phyloP scores from a whole-genome alignment of 2,888 invertebrate genomes.

The Branchipolynoe longqiensis region DNA sequence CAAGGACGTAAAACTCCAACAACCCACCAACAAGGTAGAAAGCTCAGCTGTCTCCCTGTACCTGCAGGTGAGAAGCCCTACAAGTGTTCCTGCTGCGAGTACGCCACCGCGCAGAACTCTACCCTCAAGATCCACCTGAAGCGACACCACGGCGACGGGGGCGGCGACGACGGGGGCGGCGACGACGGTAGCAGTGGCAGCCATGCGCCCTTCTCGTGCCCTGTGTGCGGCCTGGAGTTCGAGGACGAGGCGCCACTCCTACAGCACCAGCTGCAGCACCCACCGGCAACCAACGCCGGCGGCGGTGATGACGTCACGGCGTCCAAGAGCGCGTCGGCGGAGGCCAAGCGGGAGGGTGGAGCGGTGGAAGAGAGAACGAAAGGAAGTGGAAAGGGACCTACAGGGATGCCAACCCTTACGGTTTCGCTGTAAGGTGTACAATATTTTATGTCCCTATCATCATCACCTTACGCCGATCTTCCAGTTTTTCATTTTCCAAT shows the following conservation, averaged over 20 bases:
- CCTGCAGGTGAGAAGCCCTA: slow-evolving; percentile 82
- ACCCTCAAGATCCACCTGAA: slow-evolving; percentile 81
- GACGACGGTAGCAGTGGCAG: neutral
- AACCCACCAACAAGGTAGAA: no score
- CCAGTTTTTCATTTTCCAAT: no score
- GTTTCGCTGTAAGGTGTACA: no score
- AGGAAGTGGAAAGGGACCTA: neutral
- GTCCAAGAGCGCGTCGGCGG: neutral
- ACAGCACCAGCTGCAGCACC: slow-evolving; percentile 1
- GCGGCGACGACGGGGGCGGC: neutral
- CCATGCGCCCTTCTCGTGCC: slow-evolving; percentile 7
- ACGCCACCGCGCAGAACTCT: slow-evolving; percentile 82
- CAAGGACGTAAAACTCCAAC: no score
- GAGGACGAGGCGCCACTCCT: slow-evolving; percentile 15
- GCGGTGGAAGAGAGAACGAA: neutral
- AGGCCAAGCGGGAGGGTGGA: neutral
- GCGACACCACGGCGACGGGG: slow-evolving; percentile 76
- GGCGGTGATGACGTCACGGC: neutral
- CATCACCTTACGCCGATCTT: no score
- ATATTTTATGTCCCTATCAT: no score
- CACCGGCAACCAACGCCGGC: neutral
- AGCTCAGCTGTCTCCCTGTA: no score
- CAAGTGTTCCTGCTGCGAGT: slow-evolving; percentile 80
- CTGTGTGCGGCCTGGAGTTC: slow-evolving; percentile 1
- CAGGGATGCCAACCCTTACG: no score